Evolutionary conservation across 2,797 vertebrate genomes (phyloP).

Genomic region (Lindbergichthys nudifrons): DNA sequence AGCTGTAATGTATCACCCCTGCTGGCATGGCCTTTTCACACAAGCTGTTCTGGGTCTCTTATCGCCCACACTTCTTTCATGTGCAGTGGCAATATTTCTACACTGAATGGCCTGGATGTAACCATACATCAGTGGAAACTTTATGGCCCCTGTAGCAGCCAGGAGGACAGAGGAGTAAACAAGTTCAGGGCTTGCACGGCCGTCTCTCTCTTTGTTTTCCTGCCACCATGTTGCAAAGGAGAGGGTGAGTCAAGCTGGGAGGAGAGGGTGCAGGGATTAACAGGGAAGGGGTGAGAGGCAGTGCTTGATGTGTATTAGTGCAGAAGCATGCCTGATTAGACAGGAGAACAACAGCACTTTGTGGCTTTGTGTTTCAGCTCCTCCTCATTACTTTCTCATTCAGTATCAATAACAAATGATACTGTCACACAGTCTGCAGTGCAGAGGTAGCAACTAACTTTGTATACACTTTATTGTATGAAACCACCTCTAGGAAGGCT

Average conservation of each 20-base stretch:
- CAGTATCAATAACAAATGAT: constrained; percentile 47
- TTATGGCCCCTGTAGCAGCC: constrained; percentile 42
- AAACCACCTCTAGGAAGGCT: constrained; percentile 28
- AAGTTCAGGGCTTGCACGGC: constrained; percentile 20
- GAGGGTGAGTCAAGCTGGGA: constrained; percentile 32
- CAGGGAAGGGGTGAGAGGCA: constrained; percentile 24
- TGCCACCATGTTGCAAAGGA: constrained; percentile 47
- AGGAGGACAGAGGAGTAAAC: constrained; percentile 49
- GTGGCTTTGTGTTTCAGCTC: constrained; percentile 51
- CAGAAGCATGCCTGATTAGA: constrained; percentile 58
- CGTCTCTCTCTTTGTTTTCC: constrained; percentile 47
- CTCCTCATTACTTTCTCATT: constrained; percentile 48
- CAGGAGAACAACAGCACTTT: constrained; percentile 61
- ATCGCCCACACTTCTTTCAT: constrained; percentile 67
- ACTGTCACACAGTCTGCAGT: constrained; percentile 39
- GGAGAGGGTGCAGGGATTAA: constrained; percentile 15
- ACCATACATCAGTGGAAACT: constrained; percentile 61
- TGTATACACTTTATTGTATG: constrained; percentile 44
- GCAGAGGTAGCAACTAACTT: constrained; percentile 29
- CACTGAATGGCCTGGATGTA: constrained; percentile 54
- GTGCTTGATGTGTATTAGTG: constrained; percentile 62
- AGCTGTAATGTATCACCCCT: constrained; percentile 64
- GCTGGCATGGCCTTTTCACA: constrained; percentile 70
- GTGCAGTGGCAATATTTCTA: constrained; percentile 56
- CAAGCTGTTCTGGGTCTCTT: constrained; percentile 64